phyloP scores from a whole-genome alignment of 37 sponge, comb jelly and placozoan genomes.

The Theonella swinhoei region DNA sequence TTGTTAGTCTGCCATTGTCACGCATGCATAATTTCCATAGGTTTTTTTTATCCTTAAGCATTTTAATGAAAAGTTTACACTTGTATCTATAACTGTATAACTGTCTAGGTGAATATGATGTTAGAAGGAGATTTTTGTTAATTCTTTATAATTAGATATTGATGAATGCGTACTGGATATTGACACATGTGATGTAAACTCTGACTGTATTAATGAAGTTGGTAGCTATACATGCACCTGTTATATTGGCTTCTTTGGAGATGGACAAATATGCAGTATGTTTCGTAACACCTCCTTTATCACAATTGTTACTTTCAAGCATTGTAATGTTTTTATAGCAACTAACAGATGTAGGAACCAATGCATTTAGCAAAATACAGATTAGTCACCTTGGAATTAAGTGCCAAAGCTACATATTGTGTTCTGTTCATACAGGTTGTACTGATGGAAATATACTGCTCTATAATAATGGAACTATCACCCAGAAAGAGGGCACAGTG shows the following conservation, averaged over 20 bases:
- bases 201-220: background rate
- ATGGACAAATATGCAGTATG: background rate
- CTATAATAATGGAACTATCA: background rate
- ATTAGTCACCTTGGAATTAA: background rate
- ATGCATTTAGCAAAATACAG: no score
- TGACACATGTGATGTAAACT: background rate
- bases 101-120: no score
- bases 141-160: background rate
- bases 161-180: background rate
- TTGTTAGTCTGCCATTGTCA: no score
- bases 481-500: background rate
- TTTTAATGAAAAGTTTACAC: no score
- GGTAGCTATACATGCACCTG: background rate
- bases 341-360: no score
- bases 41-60: no score
- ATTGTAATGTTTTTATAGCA: no score
- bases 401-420: background rate
- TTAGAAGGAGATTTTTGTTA: no score
- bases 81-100: no score
- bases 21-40: no score
- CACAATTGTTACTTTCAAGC: no score
- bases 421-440: background rate
- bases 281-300: no score
- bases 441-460: background rate
- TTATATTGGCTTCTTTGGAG: background rate